Conservation (phyloP, 2,888 invertebrate genomes). For the Trissoscelio sp. region DNA sequence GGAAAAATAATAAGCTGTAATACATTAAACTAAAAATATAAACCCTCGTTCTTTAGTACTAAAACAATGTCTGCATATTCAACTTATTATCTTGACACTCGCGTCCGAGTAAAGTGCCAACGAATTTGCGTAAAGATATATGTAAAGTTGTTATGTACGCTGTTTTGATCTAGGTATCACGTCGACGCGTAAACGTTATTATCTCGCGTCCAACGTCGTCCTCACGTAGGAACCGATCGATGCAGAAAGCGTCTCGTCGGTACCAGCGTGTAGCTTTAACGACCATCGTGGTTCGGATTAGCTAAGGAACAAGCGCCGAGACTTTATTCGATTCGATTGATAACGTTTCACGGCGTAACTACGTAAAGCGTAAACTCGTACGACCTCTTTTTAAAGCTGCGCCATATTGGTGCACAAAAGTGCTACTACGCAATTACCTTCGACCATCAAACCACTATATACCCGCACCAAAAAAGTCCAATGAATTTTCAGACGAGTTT, state of each 20-base stretch:
- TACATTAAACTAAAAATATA: too few relatives aligned
- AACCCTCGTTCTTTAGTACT: too few relatives aligned
- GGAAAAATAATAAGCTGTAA: too few relatives aligned
- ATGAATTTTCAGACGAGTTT: constrained; percentile 37
- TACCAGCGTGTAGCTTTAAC: constrained; percentile 58
- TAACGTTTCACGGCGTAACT: constrained; percentile 62
- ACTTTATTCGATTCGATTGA: constrained; percentile 66
- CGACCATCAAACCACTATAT: constrained; percentile 37
- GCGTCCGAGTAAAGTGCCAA: constrained; percentile 24
- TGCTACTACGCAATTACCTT: constrained; percentile 49
- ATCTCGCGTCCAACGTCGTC: constrained; percentile 51
- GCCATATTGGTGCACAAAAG: constrained; percentile 53
- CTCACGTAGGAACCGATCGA: constrained; percentile 63
- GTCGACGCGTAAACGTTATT: constrained; percentile 66
- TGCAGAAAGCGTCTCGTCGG: constrained; percentile 50
- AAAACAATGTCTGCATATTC: constrained; percentile 14
- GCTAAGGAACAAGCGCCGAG: constrained; percentile 52
- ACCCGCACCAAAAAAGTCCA: constrained; percentile 10
- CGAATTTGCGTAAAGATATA: constrained; percentile 62
- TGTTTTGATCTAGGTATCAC: constrained; percentile 54
- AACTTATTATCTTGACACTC: constrained; percentile 28
- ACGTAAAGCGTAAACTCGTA: constrained; percentile 50
- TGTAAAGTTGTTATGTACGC: constrained; percentile 55
- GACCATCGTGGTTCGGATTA: constrained; percentile 62
- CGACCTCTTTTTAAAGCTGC: constrained; percentile 46